Evolutionary conservation across 2,113 vertebrate species (phyloP).

Genomic region (Emydocephalus ijimae): DNA sequence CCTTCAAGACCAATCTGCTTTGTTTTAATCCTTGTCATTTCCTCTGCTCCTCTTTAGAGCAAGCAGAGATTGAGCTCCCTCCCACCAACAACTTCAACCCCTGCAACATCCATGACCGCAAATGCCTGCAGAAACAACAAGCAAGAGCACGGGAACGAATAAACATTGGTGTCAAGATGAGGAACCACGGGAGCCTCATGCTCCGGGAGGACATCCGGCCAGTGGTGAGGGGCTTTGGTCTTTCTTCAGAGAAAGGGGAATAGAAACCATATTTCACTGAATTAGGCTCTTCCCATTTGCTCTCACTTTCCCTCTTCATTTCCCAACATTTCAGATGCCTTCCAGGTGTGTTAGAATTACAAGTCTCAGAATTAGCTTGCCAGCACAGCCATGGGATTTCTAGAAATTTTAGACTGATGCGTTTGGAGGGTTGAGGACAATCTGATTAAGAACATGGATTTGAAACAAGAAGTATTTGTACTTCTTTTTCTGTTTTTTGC

Average conservation of each 20-base stretch:
- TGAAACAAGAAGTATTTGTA: neutral
- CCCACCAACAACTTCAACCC: conserved; percentile 89
- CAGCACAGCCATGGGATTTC: neutral
- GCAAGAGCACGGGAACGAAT: conserved; percentile 67
- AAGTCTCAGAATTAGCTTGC: neutral
- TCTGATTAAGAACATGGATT: neutral
- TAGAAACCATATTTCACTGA: neutral
- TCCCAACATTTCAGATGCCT: neutral
- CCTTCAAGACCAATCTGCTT: neutral
- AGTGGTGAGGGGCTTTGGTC: conserved; percentile 62
- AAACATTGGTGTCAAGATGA: conserved; percentile 81
- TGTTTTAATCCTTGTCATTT: neutral
- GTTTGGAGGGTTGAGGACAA: neutral
- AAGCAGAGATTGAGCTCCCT: conserved; percentile 82
- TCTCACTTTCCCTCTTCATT: neutral
- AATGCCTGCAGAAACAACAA: conserved; percentile 85
- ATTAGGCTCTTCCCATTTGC: neutral
- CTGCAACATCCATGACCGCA: conserved; percentile 85
- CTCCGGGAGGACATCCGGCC: conserved; percentile 77
- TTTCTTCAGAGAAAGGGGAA: neutral
- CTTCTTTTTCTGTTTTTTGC: neutral
- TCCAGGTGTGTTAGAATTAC: neutral
- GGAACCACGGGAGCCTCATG: conserved; percentile 61
- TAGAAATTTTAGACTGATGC: neutral
- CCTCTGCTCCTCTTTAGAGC: conserved; percentile 63